Base-by-base conservation (phyloP, 2,888 invertebrate genomes). In the Papilio gigon region DNA sequence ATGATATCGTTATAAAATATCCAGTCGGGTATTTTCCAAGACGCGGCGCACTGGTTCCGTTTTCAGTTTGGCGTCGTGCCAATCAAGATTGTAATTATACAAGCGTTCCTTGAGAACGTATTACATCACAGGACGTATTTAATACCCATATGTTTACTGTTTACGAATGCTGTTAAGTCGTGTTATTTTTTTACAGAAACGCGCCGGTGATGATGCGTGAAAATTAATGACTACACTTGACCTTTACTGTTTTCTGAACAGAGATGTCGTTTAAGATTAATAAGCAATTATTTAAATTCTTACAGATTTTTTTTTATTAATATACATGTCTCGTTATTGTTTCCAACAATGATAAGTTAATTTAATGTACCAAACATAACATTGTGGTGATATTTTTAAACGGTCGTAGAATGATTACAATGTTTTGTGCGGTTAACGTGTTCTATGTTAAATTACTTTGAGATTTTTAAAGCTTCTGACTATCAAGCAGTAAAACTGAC, bases 61-160 rank as follows among this genome's bases (percentile, higher is more conserved):
- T 73, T 76, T 76, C 69, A 68, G 44, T 20, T 76, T 84, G 84
- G 84, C 77, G 25, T 3, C 2, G 6, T 56, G 79, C 84, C 84
- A 84, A 77, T 56, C 69, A 42, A 65, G 68, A 70, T 75, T 73
- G 71, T 76, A 74, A 76, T 75, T 74, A 77, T 70, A 78, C 69
- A 65, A 65, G 64, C 64, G 69, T 65, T 68, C 65, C 27, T 64
- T 69, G 60, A 69, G 65, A 69, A 42, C 22, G 27, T 40, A 40
- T 69, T 69, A 69, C 69, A 65, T 69, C 69, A 69, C 14, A 20
- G 59, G 14, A 42, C 56, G 59, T 42, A 65, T 69, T 69, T 69
- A 69, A 61, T 44, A 56, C 30, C 56, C 65, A 14, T 61, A 30
- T 65, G 50, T 65, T 65, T 59, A 47, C 58, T 27, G 61, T 30